phyloP scores from a whole-genome alignment of 37 sponge, comb jelly and placozoan species.

The Halisarca cf. caerulea region DNA sequence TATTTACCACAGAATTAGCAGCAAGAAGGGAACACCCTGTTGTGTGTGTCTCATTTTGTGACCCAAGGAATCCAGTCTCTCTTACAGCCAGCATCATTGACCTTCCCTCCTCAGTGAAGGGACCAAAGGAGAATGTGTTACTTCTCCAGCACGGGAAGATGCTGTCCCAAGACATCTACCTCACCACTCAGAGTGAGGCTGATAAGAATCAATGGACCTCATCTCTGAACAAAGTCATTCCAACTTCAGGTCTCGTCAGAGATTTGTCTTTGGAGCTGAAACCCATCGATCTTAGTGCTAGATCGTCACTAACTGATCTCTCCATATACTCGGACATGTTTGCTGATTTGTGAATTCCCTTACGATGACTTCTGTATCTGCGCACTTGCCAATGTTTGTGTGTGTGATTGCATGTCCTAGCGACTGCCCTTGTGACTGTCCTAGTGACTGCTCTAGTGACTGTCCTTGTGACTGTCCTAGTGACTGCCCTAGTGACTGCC shows the following conservation, averaged over 20 bases:
- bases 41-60: neutral
- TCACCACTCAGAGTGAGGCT: neutral
- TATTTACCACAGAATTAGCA: neutral
- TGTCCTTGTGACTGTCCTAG: neutral
- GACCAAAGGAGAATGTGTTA: neutral
- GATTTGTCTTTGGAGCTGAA: neutral
- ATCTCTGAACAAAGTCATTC: neutral
- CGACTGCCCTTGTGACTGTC: no score
- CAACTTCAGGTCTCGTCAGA: neutral
- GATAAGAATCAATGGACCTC: neutral
- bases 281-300: neutral
- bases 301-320: neutral
- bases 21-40: neutral
- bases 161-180: neutral
- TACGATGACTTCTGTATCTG: neutral
- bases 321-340: conserved; percentile 25
- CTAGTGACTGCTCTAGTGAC: no score
- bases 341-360: neutral
- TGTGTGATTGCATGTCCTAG: neutral
- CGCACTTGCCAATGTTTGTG: neutral
- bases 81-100: neutral
- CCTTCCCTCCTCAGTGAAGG: neutral
- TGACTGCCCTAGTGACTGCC: no score
- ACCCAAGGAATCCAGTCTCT: neutral
- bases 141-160: neutral